A percentile compares a stretch with the other conserved stretches of the same genome.
Conservation (phyloP, 2,888 invertebrate genomes). For the Epistrophella euchroma region DNA sequence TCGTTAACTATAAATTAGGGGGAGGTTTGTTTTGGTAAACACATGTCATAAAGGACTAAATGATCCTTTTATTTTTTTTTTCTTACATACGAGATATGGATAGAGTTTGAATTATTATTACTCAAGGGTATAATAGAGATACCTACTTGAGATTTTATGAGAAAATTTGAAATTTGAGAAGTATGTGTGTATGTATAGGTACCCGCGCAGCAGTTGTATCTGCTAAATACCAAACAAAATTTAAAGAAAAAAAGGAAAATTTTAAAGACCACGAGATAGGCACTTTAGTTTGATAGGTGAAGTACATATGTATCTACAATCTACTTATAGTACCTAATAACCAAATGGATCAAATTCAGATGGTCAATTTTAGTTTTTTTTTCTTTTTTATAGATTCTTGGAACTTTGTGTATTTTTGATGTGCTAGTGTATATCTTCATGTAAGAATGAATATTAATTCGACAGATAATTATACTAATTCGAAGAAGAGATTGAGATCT, state of each 20-base stretch:
- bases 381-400: slow-evolving; percentile 52
- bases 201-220: neutral
- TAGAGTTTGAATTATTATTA: slow-evolving; percentile 39
- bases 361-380: slow-evolving; percentile 50
- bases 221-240: slow-evolving; percentile 41
- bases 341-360: slow-evolving; percentile 59
- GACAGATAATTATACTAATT: slow-evolving; percentile 16
- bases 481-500: slow-evolving; percentile 36
- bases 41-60: slow-evolving; percentile 61
- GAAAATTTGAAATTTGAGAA: slow-evolving; percentile 63
- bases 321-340: slow-evolving; percentile 9
- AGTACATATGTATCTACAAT: slow-evolving; percentile 3
- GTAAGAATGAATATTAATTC: slow-evolving; percentile 7
- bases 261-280: slow-evolving; percentile 34
- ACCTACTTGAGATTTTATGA: slow-evolving; percentile 32
- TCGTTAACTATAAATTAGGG: slow-evolving; percentile 20
- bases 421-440: slow-evolving; percentile 3
- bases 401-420: slow-evolving; percentile 37
- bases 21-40: slow-evolving; percentile 76
- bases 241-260: slow-evolving; percentile 18
- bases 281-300: slow-evolving; percentile 28
- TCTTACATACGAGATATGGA: neutral
- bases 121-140: slow-evolving; percentile 38
- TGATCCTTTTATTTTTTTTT: slow-evolving; percentile 44
- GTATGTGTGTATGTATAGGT: no score